These are phyloP conservation scores for Xylocampa areola DNA, from an alignment of 2,888 invertebrate genomes.

Conservation along the genomic window DNA sequence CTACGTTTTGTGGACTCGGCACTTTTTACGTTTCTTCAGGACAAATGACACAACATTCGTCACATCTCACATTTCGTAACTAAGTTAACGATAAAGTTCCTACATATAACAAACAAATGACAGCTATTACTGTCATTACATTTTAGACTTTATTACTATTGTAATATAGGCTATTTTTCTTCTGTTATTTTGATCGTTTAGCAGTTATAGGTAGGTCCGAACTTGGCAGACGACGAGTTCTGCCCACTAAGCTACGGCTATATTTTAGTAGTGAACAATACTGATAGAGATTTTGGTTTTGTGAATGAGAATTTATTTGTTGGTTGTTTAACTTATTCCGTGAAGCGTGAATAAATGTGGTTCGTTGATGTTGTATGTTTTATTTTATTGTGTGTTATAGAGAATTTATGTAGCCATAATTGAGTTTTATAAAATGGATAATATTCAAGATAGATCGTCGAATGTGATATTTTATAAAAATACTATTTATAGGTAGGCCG, in stretches of 20 bases:
- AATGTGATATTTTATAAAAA: no score
- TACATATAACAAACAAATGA: not conserved
- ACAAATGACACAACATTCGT: no score
- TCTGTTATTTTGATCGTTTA: not conserved
- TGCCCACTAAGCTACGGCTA: constrained; percentile 37
- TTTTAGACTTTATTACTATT: constrained; percentile 3
- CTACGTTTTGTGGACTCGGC: no score
- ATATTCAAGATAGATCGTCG: no score
- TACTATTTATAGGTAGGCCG: no score
- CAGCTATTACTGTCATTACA: not conserved
- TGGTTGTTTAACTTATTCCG: constrained; percentile 74
- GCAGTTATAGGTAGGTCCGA: constrained; percentile 14
- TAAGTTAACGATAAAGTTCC: not conserved
- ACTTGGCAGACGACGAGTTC: constrained; percentile 13
- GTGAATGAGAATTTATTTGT: constrained; percentile 64
- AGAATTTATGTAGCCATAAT: not conserved
- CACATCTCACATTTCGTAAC: no score
- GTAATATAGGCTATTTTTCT: constrained; percentile 8
- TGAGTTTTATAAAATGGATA: no score
- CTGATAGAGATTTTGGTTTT: constrained; percentile 61
- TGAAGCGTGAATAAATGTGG: constrained; percentile 75
- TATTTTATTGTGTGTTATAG: constrained; percentile 45
- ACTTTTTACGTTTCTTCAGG: no score
- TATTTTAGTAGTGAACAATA: constrained; percentile 50
- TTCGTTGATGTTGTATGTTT: constrained; percentile 67